Evolutionary conservation across 2,888 invertebrate genomes (phyloP).

Genomic region (Thecocarcelia acutangulata): DNA sequence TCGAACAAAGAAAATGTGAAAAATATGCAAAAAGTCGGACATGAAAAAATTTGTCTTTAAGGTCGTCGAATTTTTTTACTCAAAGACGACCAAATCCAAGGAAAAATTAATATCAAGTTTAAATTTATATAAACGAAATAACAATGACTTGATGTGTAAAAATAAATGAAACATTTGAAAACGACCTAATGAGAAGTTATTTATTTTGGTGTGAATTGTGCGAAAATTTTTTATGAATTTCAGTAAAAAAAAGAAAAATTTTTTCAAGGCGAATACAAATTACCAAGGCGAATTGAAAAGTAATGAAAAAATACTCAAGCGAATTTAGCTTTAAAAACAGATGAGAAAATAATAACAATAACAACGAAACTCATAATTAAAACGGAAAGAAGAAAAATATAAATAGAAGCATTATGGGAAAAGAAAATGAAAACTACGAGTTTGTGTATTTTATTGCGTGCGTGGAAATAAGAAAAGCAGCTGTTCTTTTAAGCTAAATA

Average conservation of each 20-base stretch:
- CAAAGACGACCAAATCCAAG: constrained; percentile 57
- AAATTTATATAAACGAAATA: constrained; percentile 1
- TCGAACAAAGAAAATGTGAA: constrained; percentile 55
- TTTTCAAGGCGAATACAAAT: constrained; percentile 56
- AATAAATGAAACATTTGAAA: background rate
- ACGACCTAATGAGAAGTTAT: constrained; percentile 4
- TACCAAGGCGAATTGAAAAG: constrained; percentile 55
- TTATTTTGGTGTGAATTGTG: constrained; percentile 44
- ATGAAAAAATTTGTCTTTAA: constrained; percentile 56
- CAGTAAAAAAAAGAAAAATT: constrained; percentile 55
- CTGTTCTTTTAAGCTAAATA: constrained; percentile 49
- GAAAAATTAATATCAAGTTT: constrained; percentile 22
- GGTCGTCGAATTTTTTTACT: constrained; percentile 64
- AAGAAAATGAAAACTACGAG: constrained; percentile 49
- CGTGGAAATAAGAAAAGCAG: constrained; percentile 42
- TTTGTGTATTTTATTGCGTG: constrained; percentile 14
- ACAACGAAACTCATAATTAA: constrained; percentile 56
- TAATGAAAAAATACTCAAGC: constrained; percentile 29
- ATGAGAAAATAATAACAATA: constrained; percentile 68
- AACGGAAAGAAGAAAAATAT: constrained; percentile 57
- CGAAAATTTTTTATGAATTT: constrained; percentile 40
- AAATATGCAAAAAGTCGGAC: constrained; percentile 28
- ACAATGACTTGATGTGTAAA: constrained; percentile 14
- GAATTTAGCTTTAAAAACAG: constrained; percentile 57
- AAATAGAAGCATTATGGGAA: constrained; percentile 56